Base-by-base conservation (phyloP, 2,888 invertebrate species). In the Sceliomorpha sp. region DNA sequence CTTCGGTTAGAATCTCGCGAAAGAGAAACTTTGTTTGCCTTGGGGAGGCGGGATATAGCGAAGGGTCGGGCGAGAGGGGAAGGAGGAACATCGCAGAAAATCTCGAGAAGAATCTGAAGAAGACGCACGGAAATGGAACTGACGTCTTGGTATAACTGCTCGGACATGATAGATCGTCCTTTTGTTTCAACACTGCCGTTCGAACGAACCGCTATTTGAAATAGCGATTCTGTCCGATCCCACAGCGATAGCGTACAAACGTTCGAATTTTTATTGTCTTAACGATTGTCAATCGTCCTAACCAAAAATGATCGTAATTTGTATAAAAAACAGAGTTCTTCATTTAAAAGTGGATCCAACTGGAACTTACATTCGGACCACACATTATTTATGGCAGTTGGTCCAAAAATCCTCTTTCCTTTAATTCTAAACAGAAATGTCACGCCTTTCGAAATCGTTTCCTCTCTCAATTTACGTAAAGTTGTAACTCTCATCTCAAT, bases 81-180 rank as follows among this genome's bases (percentile, higher is more conserved):
- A 45, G 27, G 44, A 29, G 13, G 7, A 13, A 26, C 47, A 31
- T 27, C 34, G 34, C 34, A 42, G 62, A 47, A 55, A 55, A 63
- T 62, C 62, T 32, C 17, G 27, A 32, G 47, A 44, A 44, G 62
- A 47, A 63, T 55, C 53, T 47, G 40, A 55, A 63, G 45, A 29
- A 62, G 62, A 51, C 34, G 47, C 60, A 63, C 44, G 62, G 62
- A 63, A 63, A 53, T 63, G 62, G 40, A 63, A 63, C 62, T 63
- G 62, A 47, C 62, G 34, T 63, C 53, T 55, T 55, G 47, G 53
- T 55, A 55, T 63, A 45, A 40, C 45, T 44, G 45, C n/a, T 34
- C 20, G 47, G 53, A 37, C 62, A 62, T 62, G 62, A 62, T 62
- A 40, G 53, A 62, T 62, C 62, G 53, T 34, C 47, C 62, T 62